These are phyloP conservation scores for Nothocercus nigrocapillus DNA, from an alignment of 2,113 vertebrate genomes.

Conservation along the genomic window DNA sequence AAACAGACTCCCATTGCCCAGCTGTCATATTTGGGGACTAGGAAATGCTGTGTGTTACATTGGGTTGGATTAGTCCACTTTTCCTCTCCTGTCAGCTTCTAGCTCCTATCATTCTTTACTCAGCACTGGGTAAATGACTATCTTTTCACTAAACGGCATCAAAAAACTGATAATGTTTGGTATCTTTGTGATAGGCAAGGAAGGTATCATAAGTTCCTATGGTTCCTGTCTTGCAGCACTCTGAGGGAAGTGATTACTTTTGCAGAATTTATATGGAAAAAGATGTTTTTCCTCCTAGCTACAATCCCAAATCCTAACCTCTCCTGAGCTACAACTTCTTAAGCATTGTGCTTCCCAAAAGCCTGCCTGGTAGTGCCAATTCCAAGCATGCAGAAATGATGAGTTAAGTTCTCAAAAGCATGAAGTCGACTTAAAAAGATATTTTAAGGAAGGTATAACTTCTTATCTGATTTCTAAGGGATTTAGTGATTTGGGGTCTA, in stretches of 20 bases:
- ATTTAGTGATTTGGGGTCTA: neutral
- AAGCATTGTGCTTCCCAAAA: neutral
- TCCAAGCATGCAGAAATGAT: neutral
- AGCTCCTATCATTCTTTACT: neutral
- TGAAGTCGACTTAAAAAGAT: neutral
- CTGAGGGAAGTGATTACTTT: neutral
- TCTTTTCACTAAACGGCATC: neutral
- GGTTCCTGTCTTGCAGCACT: neutral
- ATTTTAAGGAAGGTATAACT: neutral
- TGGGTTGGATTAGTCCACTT: neutral
- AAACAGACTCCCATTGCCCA: neutral
- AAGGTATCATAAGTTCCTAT: neutral
- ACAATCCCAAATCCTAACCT: neutral
- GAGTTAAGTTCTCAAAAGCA: slow-evolving; percentile 5
- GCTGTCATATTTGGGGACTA: neutral
- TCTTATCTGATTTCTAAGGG: neutral
- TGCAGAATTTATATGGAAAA: neutral
- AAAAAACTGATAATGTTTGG: neutral
- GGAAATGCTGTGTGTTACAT: neutral
- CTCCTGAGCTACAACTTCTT: neutral
- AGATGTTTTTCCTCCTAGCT: slow-evolving; percentile 31
- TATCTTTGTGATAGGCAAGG: neutral
- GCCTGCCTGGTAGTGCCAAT: slow-evolving; percentile 6
- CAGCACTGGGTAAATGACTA: neutral
- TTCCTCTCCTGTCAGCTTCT: neutral